Base-by-base conservation (phyloP, 1,140 invertebrate species). In the Drosophila nasuta region DNA sequence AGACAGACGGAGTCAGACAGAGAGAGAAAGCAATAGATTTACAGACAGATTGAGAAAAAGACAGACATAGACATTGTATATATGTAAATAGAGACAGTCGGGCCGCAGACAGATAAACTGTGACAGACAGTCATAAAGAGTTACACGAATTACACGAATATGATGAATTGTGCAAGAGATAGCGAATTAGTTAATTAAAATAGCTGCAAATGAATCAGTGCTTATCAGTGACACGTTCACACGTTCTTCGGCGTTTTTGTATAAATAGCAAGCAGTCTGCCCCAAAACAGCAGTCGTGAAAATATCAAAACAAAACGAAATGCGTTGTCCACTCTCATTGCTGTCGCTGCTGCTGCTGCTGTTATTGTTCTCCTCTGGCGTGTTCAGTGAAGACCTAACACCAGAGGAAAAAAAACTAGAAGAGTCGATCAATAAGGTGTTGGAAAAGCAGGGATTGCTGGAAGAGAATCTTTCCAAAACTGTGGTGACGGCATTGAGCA, bases 111-210 rank as follows among this genome's bases (percentile, higher is more conserved):
- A 30, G 3, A 46, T 5, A 35, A 3, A 38, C 35, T 38, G 35
- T 10, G 10, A 11, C 35, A 38, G 30, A 5, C 30, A 33, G 6
- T 33, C 5, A 33, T 33, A 33, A 33, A 33, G n/a, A 33, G 45
- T 51, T 63, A 11, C 25, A 38, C 17, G n/a, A 25, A 25, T 25
- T 25, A 25, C 20, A 25, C 20, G 20, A 25, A 25, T 25, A 25
- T 25, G 20, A 25, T 25, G 20, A 25, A 4, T 25, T 11, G 35
- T 46, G 25, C 5, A 33, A 17, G 11, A 13, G 43, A 30, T 49
- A 17, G 8, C 4, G 28, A 49, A 51, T 60, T 41, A 30, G 62
- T 67, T 73, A 58, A 67, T 67, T 59, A 73, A 60, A 73, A 54
- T 60, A 54, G 25, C 28, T 67, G 48, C 30, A 54, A n/a, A 46